phyloP scores from a whole-genome alignment of 2,113 vertebrate species.

The Fulica atra region DNA sequence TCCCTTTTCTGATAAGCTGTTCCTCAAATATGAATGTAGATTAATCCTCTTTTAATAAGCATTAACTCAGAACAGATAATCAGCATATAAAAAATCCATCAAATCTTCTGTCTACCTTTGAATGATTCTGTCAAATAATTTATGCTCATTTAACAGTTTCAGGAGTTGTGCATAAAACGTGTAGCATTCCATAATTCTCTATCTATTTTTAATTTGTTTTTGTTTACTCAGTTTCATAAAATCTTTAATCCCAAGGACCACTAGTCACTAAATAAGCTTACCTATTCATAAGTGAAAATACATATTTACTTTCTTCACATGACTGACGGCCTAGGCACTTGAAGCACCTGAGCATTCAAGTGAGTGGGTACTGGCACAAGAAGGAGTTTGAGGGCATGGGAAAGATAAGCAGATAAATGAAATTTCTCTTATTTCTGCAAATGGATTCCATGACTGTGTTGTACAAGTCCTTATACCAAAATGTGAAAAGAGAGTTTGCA shows the following conservation, averaged over 20 bases:
- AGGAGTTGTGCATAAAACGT: conserved; percentile 60
- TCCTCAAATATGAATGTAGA: conserved; percentile 86
- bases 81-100: conserved; percentile 86
- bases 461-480: not conserved
- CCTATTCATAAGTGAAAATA: conserved; percentile 34
- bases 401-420: not conserved
- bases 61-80: conserved; percentile 83
- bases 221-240: conserved; percentile 35
- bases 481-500: not conserved
- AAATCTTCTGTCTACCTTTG: conserved; percentile 76
- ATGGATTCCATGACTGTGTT: not conserved
- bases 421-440: not conserved
- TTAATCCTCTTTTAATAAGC: conserved; percentile 92
- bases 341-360: not conserved
- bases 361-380: not conserved
- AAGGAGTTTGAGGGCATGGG: not conserved
- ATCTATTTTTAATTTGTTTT: conserved; percentile 38
- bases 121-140: conserved; percentile 74
- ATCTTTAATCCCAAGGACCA: conserved; percentile 26
- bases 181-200: conserved; percentile 60
- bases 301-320: conserved; percentile 13
- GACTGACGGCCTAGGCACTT: not conserved
- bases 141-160: conserved; percentile 68
- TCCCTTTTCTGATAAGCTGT: conserved; percentile 83
- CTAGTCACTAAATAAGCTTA: conserved; percentile 28